Conservation (phyloP, 2,888 invertebrate species). For the Dryobotodes eremita region DNA sequence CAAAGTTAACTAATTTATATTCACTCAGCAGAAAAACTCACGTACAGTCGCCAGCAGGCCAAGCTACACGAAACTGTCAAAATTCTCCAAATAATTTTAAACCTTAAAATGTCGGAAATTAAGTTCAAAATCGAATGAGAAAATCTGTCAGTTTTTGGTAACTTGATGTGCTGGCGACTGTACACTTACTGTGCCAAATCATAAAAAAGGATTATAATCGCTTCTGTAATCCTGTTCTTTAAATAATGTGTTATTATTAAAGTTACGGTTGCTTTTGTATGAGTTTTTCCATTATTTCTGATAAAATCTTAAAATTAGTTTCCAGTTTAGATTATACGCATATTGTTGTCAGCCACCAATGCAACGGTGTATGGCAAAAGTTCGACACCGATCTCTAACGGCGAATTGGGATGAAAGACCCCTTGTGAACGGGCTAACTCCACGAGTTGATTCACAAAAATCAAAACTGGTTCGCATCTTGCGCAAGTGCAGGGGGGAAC, state of each 20-base stretch:
- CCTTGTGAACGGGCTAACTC: slow-evolving; percentile 81
- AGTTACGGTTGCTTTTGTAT: slow-evolving; percentile 23
- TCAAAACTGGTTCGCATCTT: slow-evolving; percentile 90
- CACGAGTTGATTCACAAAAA: slow-evolving; percentile 85
- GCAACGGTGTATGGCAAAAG: slow-evolving; percentile 62
- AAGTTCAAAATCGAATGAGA: no score
- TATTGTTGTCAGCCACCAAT: slow-evolving; percentile 58
- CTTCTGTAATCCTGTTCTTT: not conserved
- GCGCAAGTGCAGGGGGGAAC: slow-evolving; percentile 89
- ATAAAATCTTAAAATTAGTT: slow-evolving; percentile 68
- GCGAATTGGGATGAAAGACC: slow-evolving; percentile 78
- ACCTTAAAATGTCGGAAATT: no score
- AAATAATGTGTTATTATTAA: slow-evolving; percentile 7
- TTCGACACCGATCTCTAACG: slow-evolving; percentile 75
- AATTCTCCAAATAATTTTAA: no score
- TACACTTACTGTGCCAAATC: not conserved
- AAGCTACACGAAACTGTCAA: no score
- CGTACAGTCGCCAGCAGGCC: no score
- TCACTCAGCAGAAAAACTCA: not conserved
- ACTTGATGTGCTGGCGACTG: no score
- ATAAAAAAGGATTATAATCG: slow-evolving; percentile 2
- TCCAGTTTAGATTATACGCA: slow-evolving; percentile 44
- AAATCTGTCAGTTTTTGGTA: no score
- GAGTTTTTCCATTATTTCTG: slow-evolving; percentile 36
- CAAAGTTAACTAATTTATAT: not conserved